These are phyloP conservation scores for Microcebus murinus DNA, from an alignment of 2,113 vertebrate genomes.

Conservation along the genomic window DNA sequence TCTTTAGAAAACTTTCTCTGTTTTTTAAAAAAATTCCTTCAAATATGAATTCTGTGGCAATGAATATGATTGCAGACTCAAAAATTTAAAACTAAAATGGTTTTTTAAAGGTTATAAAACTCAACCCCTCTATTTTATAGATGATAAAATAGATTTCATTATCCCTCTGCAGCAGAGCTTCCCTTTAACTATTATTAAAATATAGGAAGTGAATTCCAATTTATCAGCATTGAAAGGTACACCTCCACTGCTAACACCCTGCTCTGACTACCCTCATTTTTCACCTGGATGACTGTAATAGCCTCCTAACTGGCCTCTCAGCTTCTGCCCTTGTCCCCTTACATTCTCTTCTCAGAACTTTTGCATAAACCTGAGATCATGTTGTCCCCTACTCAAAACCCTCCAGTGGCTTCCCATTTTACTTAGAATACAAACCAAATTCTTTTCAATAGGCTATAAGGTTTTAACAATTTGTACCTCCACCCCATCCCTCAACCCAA, in stretches of 20 bases:
- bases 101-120: constrained; percentile 72
- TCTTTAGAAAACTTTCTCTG: constrained; percentile 34
- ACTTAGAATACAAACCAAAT: not conserved
- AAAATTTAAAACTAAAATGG: constrained; percentile 52
- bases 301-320: not conserved
- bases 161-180: not conserved
- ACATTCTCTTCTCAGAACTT: not conserved
- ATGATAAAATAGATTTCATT: constrained; percentile 62
- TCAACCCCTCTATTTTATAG: constrained; percentile 65
- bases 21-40: not conserved
- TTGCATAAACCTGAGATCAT: not conserved
- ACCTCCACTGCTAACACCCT: not conserved
- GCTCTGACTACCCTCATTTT: not conserved
- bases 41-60: constrained; percentile 10
- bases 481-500: too few relatives aligned
- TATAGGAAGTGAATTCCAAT: constrained; percentile 51
- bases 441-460: not conserved
- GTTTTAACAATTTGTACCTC: not conserved
- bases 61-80: not conserved
- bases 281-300: not conserved
- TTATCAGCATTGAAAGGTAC: not conserved
- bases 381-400: not conserved
- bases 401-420: not conserved
- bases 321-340: not conserved
- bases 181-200: constrained; percentile 54